Evolutionary conservation across 2,797 vertebrate genomes (phyloP).

Genomic region (Anas bernieri): DNA sequence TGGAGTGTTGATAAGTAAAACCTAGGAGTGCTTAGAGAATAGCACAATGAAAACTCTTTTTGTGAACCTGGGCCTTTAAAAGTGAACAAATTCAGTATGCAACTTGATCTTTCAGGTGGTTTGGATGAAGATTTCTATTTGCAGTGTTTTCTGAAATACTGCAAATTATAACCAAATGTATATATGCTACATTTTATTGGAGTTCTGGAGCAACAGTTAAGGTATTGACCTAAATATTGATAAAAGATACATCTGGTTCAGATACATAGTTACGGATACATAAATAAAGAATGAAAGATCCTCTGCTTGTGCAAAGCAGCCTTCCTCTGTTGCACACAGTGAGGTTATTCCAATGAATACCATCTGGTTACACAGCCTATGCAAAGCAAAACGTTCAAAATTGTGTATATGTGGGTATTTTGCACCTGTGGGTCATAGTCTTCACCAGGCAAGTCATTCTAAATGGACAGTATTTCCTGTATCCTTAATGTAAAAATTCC

Average conservation of each 20-base stretch:
- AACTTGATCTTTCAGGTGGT: conserved; percentile 43
- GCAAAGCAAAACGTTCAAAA: not conserved
- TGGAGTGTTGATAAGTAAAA: conserved; percentile 30
- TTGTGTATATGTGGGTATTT: not conserved
- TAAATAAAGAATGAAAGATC: not conserved
- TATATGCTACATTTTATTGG: conserved; percentile 49
- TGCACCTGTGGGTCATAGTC: not conserved
- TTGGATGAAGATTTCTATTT: conserved; percentile 68
- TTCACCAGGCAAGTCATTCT: not conserved
- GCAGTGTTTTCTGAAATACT: conserved; percentile 66
- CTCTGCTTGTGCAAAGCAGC: not conserved
- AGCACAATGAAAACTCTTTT: conserved; percentile 17
- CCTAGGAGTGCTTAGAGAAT: not conserved
- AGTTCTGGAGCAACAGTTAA: conserved; percentile 29
- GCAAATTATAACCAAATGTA: conserved; percentile 75
- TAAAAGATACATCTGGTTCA: conserved; percentile 43
- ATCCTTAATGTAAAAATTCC: not conserved
- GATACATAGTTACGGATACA: not conserved
- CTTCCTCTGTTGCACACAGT: not conserved
- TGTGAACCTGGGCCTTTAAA: conserved; percentile 25
- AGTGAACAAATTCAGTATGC: conserved; percentile 19
- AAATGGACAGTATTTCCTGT: not conserved
- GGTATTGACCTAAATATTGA: conserved; percentile 36
- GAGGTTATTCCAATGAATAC: not conserved
- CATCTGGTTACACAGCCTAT: not conserved